A percentile compares a stretch with the other conserved stretches of the same genome.
These are phyloP conservation scores for Drosophila asahinai DNA, from an alignment of 1,140 invertebrate genomes.

Conservation along the genomic window DNA sequence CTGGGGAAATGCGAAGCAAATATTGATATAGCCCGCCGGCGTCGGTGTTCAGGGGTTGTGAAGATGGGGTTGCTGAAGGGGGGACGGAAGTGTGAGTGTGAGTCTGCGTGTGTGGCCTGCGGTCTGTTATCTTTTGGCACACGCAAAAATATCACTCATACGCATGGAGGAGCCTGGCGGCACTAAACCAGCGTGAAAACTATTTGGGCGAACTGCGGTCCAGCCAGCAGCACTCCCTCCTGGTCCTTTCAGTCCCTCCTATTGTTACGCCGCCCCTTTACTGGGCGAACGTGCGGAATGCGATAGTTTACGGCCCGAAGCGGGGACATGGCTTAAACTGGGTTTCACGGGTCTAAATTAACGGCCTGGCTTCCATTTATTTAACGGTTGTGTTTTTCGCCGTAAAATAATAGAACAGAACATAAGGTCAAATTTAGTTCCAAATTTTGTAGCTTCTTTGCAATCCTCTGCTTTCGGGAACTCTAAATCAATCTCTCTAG, in stretches of 20 bases:
- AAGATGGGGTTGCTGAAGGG: not conserved
- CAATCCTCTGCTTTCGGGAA: no score
- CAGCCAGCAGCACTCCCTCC: not conserved
- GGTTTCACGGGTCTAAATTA: not conserved
- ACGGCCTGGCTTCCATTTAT: not conserved
- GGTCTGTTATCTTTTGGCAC: conserved; percentile 40
- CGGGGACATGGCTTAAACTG: not conserved
- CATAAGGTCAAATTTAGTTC: not conserved
- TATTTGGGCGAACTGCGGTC: conserved; percentile 30
- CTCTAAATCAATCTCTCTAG: no score
- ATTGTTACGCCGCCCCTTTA: not conserved
- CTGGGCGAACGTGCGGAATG: not conserved
- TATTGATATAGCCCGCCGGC: conserved; percentile 19
- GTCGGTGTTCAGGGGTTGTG: not conserved
- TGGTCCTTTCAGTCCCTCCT: not conserved
- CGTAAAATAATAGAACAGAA: not conserved
- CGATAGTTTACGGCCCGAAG: not conserved
- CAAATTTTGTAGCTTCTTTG: not conserved
- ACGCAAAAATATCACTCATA: conserved; percentile 46
- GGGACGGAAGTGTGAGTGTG: not conserved
- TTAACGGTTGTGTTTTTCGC: not conserved
- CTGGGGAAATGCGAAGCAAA: conserved; percentile 19
- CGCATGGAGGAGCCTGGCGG: conserved; percentile 24
- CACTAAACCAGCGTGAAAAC: conserved; percentile 27
- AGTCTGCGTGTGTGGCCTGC: conserved; percentile 19